Conservation (phyloP, 2,113 vertebrate species). For the Sapayoa aenigma region DNA sequence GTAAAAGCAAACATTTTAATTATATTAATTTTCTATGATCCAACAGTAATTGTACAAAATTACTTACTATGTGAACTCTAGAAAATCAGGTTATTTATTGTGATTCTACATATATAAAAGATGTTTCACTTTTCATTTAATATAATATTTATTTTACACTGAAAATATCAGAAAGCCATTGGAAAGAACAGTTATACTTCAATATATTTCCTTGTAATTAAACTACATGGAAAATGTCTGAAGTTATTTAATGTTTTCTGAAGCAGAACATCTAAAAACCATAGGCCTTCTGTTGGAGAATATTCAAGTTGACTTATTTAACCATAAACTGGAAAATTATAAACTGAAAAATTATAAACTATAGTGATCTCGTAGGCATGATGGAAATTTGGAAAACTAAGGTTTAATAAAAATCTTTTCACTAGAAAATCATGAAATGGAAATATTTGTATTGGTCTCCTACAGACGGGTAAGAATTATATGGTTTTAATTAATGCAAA, state of each 20-base stretch:
- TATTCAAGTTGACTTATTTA: not conserved
- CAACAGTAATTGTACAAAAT: not conserved
- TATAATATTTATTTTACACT: not conserved
- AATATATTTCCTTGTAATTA: not conserved
- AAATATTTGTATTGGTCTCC: not conserved
- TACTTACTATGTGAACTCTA: not conserved
- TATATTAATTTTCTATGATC: fast-evolving
- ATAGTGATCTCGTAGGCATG: not conserved
- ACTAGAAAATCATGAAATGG: not conserved
- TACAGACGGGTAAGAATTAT: not conserved
- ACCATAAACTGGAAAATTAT: not conserved
- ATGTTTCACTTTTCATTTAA: not conserved
- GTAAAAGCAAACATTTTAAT: not conserved
- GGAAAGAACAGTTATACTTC: not conserved
- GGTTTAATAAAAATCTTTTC: not conserved
- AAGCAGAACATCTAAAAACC: not conserved
- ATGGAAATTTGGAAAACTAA: not conserved
- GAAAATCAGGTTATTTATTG: not conserved
- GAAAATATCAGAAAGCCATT: not conserved
- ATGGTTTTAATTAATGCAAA: not conserved
- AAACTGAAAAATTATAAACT: not conserved
- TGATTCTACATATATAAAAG: not conserved
- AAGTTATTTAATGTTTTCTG: not conserved
- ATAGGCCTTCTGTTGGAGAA: not conserved
- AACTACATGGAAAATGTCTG: no score